These are phyloP conservation scores for Tapirus indicus DNA, from an alignment of 2,797 vertebrate species.

Conservation along the genomic window DNA sequence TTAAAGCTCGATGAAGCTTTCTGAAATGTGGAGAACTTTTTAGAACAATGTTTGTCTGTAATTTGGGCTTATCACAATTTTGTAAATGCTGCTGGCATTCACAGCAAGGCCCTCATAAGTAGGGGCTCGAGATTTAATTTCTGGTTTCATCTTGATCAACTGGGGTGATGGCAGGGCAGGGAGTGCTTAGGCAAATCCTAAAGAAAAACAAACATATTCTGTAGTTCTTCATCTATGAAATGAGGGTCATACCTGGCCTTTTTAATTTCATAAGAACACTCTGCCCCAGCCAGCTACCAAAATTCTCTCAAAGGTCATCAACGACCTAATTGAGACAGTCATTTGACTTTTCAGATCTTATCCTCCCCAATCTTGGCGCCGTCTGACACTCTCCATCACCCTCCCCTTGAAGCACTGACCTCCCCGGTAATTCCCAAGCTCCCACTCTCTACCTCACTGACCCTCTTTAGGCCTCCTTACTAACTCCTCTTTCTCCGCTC, in stretches of 20 bases:
- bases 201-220: neutral
- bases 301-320: neutral
- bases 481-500: neutral
- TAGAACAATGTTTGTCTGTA: neutral
- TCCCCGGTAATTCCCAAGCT: neutral
- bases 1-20: neutral
- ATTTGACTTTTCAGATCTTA: neutral
- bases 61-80: neutral
- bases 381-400: neutral
- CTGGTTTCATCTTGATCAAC: neutral
- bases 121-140: neutral
- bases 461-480: neutral
- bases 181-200: neutral
- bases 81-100: neutral
- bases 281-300: neutral
- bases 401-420: neutral
- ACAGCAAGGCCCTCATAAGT: neutral
- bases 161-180: neutral
- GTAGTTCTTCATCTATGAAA: neutral
- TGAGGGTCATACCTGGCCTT: neutral
- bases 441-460: neutral
- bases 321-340: neutral
- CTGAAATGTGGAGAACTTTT: neutral
- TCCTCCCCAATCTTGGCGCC: neutral
- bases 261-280: neutral